Evolutionary conservation across 2,888 invertebrate species (phyloP), one percentile per base, ranked within the genome.

Genomic region (Catocala fraxini): DNA sequence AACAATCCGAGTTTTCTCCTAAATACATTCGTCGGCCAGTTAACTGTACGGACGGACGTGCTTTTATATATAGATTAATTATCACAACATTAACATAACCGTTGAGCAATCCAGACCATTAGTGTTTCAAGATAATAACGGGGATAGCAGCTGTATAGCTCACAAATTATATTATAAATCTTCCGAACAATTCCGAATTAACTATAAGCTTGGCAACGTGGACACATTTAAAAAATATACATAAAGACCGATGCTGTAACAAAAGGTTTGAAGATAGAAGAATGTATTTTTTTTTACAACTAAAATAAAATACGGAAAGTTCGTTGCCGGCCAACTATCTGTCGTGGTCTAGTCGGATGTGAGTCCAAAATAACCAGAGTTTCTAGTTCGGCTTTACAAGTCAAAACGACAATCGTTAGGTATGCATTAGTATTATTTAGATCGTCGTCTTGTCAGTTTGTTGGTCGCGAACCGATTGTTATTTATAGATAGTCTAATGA

Each of bases 271-370:
- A 60, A 65, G 71, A 82, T 71, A 80, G 79, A 84, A 85, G 82
- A 86, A 83, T 86, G 68, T 73, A 77, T 83, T 85, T 89, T 86
- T 86, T 89, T 86, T 84, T 77, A 25, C 77, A 80, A 86, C 83
- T 62, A 91, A 93, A 92, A 92, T 92, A 93, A 91, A 89, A 86
- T 87, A 86, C 88, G 83, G 82, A 86, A 83, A 87, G 87, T 82
- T 79, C 81, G 86, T 72, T 86, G 89, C 77, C 81, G 79, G 93
- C 93, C 93, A 93, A 92, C 85, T 87, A 90, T 89, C 88, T 91
- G 92, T 91, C 91, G 87, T 75, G 73, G 75, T 73, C 66, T 75
- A 82, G 85, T 84, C 86, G 82, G 85, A 86, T 85, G 82, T 81
- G 82, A 63, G 81, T 84, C 79, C 69, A 83, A 91, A 91, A 91